phyloP scores from a whole-genome alignment of 2,888 invertebrate species.

The Troglohyphantes excavatus region DNA sequence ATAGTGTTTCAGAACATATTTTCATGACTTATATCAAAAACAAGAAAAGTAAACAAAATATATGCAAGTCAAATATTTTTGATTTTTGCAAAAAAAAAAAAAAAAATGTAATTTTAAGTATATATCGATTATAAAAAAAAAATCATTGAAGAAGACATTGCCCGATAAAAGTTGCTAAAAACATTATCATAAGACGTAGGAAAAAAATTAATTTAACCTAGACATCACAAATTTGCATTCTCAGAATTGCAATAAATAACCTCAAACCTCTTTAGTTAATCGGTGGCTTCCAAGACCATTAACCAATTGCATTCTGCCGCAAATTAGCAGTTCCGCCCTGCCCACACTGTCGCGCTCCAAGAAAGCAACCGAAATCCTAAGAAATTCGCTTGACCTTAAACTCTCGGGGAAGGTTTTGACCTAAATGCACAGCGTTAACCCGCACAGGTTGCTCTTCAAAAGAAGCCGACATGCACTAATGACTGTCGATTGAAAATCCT shows the following conservation, averaged over 20 bases:
- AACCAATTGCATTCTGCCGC: conserved; percentile 53
- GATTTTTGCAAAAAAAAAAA: too few relatives aligned
- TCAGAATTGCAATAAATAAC: not conserved
- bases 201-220: not conserved
- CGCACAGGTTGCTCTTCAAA: conserved; percentile 56
- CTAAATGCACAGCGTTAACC: conserved; percentile 64
- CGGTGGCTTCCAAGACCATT: conserved; percentile 26
- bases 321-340: conserved; percentile 39
- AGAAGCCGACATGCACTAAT: conserved; percentile 59
- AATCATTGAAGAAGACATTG: too few relatives aligned
- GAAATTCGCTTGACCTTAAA: conserved; percentile 59
- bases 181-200: too few relatives aligned
- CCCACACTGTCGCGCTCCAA: conserved; percentile 39
- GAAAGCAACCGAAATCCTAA: conserved; percentile 7
- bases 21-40: too few relatives aligned
- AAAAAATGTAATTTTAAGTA: too few relatives aligned
- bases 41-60: too few relatives aligned
- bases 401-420: conserved; percentile 60
- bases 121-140: too few relatives aligned
- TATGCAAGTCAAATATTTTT: too few relatives aligned
- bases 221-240: not conserved
- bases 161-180: too few relatives aligned
- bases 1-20: too few relatives aligned
- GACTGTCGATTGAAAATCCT: conserved; percentile 51
- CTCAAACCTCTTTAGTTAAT: conserved; percentile 16